Evolutionary conservation across 2,113 vertebrate species (phyloP).

Genomic region (Aptenodytes patagonicus): DNA sequence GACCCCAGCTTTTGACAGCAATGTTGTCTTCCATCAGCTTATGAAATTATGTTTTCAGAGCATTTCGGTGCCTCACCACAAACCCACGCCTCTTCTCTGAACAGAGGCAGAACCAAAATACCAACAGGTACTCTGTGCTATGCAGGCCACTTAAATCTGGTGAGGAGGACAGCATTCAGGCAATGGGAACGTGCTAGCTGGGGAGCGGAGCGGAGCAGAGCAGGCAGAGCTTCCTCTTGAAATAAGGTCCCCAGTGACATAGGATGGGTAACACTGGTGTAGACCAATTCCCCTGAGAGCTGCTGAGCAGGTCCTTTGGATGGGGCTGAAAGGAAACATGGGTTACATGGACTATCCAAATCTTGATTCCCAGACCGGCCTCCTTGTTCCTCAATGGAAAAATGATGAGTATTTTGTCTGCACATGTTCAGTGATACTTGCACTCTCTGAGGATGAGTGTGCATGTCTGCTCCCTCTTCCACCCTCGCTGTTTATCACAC

Average conservation of each 20-base stretch:
- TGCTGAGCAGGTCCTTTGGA: background rate
- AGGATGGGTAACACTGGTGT: too few relatives aligned
- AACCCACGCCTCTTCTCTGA: rapidly evolving
- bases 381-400: background rate
- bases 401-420: background rate
- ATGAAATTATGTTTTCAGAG: background rate
- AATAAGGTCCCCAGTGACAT: background rate
- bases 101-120: background rate
- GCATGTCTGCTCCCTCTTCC: background rate
- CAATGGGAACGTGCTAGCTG: background rate
- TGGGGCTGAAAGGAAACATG: background rate
- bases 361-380: background rate
- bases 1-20: background rate
- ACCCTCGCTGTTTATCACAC: background rate
- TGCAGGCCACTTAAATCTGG: background rate
- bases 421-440: background rate
- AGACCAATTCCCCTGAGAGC: background rate
- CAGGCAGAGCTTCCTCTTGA: background rate
- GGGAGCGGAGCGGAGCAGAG: background rate
- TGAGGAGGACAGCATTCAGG: background rate
- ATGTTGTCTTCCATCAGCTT: background rate
- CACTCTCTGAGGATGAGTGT: background rate
- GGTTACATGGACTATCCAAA: background rate
- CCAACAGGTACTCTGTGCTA: background rate
- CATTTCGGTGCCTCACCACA: background rate